Evolutionary conservation across 1,140 invertebrate genomes (phyloP).

Genomic region (Microplitis demolitor): DNA sequence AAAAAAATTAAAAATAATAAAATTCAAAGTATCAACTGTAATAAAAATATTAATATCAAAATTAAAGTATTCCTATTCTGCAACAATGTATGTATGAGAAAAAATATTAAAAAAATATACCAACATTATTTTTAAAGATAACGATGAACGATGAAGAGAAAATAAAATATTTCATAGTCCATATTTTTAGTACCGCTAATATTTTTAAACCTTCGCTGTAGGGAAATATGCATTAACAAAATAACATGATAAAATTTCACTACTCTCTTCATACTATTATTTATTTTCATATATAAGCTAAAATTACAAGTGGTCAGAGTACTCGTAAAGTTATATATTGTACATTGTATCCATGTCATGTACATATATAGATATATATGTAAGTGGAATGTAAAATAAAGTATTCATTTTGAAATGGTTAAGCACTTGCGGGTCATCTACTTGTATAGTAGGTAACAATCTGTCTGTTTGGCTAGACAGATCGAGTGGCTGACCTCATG

Average conservation of each 20-base stretch:
- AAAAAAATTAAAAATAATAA: no score
- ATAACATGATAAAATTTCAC: slow-evolving; percentile 60
- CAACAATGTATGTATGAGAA: background rate
- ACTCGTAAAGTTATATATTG: slow-evolving; percentile 22
- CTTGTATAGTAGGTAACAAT: slow-evolving; percentile 26
- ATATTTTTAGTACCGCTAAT: slow-evolving; percentile 36
- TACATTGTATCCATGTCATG: background rate
- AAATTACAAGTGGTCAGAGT: background rate
- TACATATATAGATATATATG: background rate
- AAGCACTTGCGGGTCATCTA: slow-evolving; percentile 43
- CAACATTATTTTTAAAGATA: background rate
- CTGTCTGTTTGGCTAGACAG: slow-evolving; percentile 43
- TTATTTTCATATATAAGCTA: background rate
- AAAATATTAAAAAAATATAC: background rate
- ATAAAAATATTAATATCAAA: no score
- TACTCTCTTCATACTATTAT: slow-evolving; percentile 26
- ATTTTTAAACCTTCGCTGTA: slow-evolving; percentile 28
- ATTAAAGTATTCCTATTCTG: no score
- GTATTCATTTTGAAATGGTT: no score
- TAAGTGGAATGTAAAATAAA: no score
- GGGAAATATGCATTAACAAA: slow-evolving; percentile 54
- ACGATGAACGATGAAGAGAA: slow-evolving; percentile 20
- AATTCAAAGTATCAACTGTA: no score
- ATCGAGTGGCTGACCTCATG: slow-evolving; percentile 49
- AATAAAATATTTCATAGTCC: slow-evolving; percentile 47